These are phyloP conservation scores for Teleopsis dalmanni DNA, from an alignment of 1,140 invertebrate species.

Conservation along the genomic window DNA sequence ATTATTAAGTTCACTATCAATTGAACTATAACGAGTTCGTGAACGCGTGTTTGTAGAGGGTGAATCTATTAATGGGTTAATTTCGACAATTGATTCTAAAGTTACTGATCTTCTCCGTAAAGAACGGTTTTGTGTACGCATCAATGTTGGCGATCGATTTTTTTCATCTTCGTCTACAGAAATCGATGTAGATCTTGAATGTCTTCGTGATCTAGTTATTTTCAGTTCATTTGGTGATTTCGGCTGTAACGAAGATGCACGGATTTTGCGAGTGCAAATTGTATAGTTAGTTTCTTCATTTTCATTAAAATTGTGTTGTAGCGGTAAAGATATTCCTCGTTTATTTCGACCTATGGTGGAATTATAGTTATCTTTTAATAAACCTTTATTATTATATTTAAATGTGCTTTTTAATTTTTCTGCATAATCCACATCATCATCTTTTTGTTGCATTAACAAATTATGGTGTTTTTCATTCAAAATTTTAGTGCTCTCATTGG, in stretches of 20 bases:
- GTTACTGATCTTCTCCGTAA: constrained; percentile 6
- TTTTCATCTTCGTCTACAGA: too few species aligned
- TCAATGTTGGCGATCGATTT: too few species aligned
- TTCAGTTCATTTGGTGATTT: neutral
- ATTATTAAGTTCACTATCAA: constrained; percentile 6
- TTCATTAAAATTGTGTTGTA: too few species aligned
- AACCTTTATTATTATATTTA: neutral
- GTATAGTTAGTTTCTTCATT: too few species aligned
- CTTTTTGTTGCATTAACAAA: too few species aligned
- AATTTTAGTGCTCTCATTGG: too few species aligned
- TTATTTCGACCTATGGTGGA: neutral
- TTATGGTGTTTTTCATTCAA: too few species aligned
- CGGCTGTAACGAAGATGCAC: constrained; percentile 1
- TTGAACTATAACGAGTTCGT: constrained; percentile 15
- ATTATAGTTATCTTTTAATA: neutral
- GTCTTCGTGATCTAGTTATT: neutral
- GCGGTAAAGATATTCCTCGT: constrained; percentile 10
- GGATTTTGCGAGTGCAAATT: too few species aligned
- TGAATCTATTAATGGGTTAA: constrained; percentile 7
- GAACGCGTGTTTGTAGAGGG: constrained; percentile 22
- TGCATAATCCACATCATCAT: too few species aligned
- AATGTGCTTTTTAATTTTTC: too few species aligned
- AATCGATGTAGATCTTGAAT: neutral
- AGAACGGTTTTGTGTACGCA: too few species aligned
- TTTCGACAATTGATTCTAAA: constrained; percentile 28